Base-by-base conservation (phyloP, 2,888 invertebrate genomes). In the Ophion costatus region DNA sequence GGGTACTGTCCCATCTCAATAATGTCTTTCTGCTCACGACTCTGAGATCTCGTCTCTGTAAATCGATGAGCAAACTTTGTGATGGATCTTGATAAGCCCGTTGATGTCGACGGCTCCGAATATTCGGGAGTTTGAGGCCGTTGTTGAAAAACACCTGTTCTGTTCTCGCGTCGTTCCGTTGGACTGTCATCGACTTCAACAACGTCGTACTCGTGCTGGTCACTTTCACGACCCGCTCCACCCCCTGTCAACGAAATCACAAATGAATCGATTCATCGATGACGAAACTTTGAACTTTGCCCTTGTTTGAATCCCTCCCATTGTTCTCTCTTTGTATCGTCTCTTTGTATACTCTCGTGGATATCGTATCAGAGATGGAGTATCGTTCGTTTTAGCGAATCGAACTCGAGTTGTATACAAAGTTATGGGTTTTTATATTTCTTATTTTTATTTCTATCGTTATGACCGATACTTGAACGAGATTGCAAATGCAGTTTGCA, bases 1-100 rank as follows among this genome's bases (percentile, higher is more conserved):
- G 87, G 76, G 73, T 83, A 87, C n/a, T 88, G 77, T 77, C 85
- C 87, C 92, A 90, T 91, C 80, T 89, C 88, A 24, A 88, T 38
- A 38, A 38, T 87, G 14, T 83, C 85, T 78, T 86, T 88, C 51
- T 87, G 88, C 14, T 77, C 84, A 2, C 70, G 59, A 29, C 22
- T 59, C 63, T 64, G 17, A 57, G 73, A 75, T 73, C 42, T 67
- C 33, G 71, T 59, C 17, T 45, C 76, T 56, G 42, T 63, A 33
- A 77, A 80, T 75, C 66, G 51, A 64, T 77, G 71, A 33, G 42
- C 74, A 61, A 70, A 66, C 9, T 70, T 33, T 24, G 45, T 59
- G 64, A 69, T 63, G 57, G 67, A 76, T 70, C 75, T 73, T 24
- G 77, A 63, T 38, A 45, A 64, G 57, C 73, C 71, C 56, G 45